Base-by-base conservation (phyloP, 2,113 vertebrate species). In the Manacus vitellinus region DNA sequence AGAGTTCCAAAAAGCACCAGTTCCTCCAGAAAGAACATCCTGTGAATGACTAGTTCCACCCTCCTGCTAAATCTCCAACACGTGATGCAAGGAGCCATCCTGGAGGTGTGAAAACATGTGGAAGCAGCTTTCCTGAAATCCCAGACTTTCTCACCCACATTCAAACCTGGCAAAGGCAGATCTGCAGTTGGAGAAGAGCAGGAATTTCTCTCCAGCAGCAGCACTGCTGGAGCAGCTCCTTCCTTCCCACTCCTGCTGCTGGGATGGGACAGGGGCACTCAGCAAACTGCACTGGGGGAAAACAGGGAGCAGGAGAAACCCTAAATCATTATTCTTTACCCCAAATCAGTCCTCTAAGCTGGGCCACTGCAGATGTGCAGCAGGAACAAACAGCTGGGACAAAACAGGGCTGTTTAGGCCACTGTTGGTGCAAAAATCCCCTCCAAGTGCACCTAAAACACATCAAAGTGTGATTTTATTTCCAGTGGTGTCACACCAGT, bases 91-190 rank as follows among this genome's bases (percentile, higher is more conserved):
- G 91, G 39, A 93, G 22, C 67, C 59, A 49, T 10, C 13, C 59
- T n/a, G 37, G 76, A 94, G 94, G 85, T 35, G 83, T 70, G 59
- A 95, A 80, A 94, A 85, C 73, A 61, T 3, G 16, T 44, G 88
- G 41, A 73, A 92, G 76, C 79, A 88, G 88, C 79, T 94, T 58
- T 54, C 70, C 67, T 67, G 55, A 77, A 80, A 91, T 89, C 85
- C 33, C 79, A 3, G 33, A 94, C 88, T 75, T 95, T 88, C 92
- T 91, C 82, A 77, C 28, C 59, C 82, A 62, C 55, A 76, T 80
- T 62, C 82, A 73, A 63, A 35, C 2, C 78, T 80, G 82, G 58
- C 82, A 82, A 77, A 41, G 72, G 58, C 66, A 85, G 23, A 89
- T 31, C 33, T 76, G 79, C 66, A 72, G 35, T 3, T 82, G 66